Base-by-base conservation (phyloP, 1,140 invertebrate genomes). In the Capitella teleta region DNA sequence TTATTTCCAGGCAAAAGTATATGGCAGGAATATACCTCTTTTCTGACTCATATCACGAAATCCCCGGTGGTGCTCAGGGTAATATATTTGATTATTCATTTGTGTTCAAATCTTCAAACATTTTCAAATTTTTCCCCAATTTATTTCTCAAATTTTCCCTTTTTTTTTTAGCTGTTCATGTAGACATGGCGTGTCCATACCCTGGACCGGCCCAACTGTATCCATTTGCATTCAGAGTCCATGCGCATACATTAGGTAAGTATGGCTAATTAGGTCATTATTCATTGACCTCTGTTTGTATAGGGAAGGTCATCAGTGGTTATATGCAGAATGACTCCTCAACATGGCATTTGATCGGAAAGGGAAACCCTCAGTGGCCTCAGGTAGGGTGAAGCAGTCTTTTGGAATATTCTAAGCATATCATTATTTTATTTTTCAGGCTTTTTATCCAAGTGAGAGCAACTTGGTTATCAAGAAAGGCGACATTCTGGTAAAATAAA, bases 381-480 rank as follows among this genome's bases (percentile, higher is more conserved):
- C 67, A 67, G 53, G 61, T 63, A 47, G 18, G 34, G 60, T 62
- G 48, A 61, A 59, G 30, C 47, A 10, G 14, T 53, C 28, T 28
- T 30, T 21, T 28, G 14, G 47, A 21, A 6, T 46, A 40, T 49
- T 32, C 24, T 19, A 2, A 32, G 24, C 26, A 37, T 16, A 46
- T 16, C 14, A 14, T 24, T 21, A 12, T 56, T 25, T 57, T 66
- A 45, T 8, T 45, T 28, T 19, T 10, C 66, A 79, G 70, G 95
- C 98, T 83, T 98, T 98, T 76, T 97, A 98, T 73, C 85, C 87
- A 5, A 78, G 91, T 1, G 75, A 79, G 19, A 78, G 82, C 59
- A 61, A 60, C 51, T 60, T 79, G 16, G 62, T 62, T n/a, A 70
- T 82, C 5, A 62, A 67, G 18, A 69, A 74, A 46, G 83, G 84